Base-by-base conservation (phyloP, 1,140 invertebrate genomes). In the Drosophila nebulosa region DNA sequence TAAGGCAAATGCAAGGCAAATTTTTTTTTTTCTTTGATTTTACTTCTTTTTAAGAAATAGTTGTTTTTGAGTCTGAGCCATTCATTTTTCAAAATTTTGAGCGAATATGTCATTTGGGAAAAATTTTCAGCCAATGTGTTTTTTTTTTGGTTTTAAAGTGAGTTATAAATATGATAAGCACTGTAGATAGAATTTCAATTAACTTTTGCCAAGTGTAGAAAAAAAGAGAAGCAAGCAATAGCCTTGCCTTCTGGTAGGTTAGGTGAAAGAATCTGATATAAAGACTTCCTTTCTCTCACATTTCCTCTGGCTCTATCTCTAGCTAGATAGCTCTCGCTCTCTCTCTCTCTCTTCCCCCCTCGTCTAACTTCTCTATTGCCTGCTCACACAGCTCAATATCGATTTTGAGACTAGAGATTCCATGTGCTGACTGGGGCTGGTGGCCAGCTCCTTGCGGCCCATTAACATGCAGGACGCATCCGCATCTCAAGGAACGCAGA, bases 381-480 rank as follows among this genome's bases (percentile, higher is more conserved):
- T n/a, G n/a, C n/a, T n/a, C n/a, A n/a, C 36, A 55, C 72, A 67
- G 59, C 69, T 74, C 67, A 71, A 78, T 78, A 75, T 78, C 75
- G 75, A 78, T 78, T 75, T 67, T 60, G 24, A 52, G 51, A 35
- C 67, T 57, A 32, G 36, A 52, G 51, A 35, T 72, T 58, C 42
- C 42, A 24, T 63, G 14, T 39, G 32, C 26, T 53, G 18, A 52
- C 55, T 53, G 64, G 50, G 21, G 26, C 22, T 60, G 35, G 42
- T 60, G 35, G 42, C 24, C 59, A 50, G 46, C 56, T 35, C 16
- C 22, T 18, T 14, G 10, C 32, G 39, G 2, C 39, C 39, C 81
- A 85, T 85, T 86, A 86, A 85, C 83, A 90, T 90, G 88, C 86
- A 90, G 77, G 69, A 77, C 81, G 75, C 86, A 74, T 85, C 64